These are phyloP conservation scores for Hylaeus volcanicus DNA, from an alignment of 1,140 invertebrate genomes.

Conservation along the genomic window DNA sequence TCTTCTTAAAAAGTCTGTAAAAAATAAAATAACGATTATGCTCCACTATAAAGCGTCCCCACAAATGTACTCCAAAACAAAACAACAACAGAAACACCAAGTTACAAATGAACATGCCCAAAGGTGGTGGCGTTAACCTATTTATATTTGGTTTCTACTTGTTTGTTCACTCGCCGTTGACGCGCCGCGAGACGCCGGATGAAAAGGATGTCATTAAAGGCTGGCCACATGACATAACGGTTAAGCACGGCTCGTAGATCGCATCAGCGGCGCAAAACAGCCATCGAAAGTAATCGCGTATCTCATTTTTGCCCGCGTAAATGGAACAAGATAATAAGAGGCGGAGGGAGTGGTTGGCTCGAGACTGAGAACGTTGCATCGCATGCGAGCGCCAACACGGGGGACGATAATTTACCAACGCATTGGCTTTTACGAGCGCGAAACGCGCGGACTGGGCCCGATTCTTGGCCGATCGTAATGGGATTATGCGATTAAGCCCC, in stretches of 20 bases:
- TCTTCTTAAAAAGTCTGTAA: too few relatives aligned
- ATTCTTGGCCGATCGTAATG: conserved; percentile 52
- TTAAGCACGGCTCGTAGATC: not conserved
- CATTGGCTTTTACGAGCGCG: conserved; percentile 27
- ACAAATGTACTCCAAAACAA: too few relatives aligned
- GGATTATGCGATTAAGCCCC: conserved; percentile 58
- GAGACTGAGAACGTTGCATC: conserved; percentile 25
- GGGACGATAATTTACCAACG: conserved; percentile 37
- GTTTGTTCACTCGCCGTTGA: too few relatives aligned
- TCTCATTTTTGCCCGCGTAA: conserved; percentile 29
- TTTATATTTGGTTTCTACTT: too few relatives aligned
- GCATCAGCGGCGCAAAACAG: conserved; percentile 21
- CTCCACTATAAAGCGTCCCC: too few relatives aligned
- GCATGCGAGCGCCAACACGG: conserved; percentile 14
- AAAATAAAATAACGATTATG: too few relatives aligned
- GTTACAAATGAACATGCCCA: too few relatives aligned
- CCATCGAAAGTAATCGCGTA: conserved; percentile 44
- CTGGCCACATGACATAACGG: not conserved
- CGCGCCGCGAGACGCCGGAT: too few relatives aligned
- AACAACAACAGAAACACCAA: too few relatives aligned
- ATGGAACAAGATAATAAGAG: conserved; percentile 50
- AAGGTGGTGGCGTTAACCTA: too few relatives aligned
- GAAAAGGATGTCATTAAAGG: not conserved
- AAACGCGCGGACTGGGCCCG: not conserved
- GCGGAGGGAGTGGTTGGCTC: conserved; percentile 28